phyloP scores from a whole-genome alignment of 1,140 invertebrate genomes.

The Dendrolimus kikuchii region DNA sequence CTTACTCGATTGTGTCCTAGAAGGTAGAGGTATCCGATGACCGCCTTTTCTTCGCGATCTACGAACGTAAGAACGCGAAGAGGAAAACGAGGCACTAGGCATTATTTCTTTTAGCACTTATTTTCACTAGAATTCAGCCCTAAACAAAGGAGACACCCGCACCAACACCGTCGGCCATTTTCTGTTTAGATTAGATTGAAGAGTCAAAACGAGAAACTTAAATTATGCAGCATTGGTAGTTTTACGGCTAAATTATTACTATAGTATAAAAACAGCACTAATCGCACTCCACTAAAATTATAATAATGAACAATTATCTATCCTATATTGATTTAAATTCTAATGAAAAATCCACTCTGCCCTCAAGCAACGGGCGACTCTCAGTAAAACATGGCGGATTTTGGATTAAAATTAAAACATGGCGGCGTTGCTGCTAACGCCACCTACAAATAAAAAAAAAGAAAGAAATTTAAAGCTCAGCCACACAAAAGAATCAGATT shows the following conservation, averaged over 20 bases:
- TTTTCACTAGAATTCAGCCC: conserved; percentile 68
- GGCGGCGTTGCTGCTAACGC: conserved; percentile 42
- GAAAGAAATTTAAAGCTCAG: too few relatives aligned
- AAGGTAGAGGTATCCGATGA: conserved; percentile 86
- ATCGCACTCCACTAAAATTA: conserved; percentile 51
- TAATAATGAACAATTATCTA: conserved; percentile 55
- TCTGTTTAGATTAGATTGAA: conserved; percentile 73
- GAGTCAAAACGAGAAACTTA: conserved; percentile 61
- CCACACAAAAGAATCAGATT: too few relatives aligned
- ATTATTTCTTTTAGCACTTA: conserved; percentile 77
- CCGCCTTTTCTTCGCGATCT: conserved; percentile 89
- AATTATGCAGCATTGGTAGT: conserved; percentile 51
- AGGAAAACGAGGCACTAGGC: conserved; percentile 92
- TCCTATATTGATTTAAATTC: conserved; percentile 57
- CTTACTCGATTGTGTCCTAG: conserved; percentile 79
- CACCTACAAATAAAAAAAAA: conserved; percentile 25
- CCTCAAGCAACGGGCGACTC: conserved; percentile 62
- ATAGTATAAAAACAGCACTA: conserved; percentile 48
- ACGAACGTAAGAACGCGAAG: conserved; percentile 88
- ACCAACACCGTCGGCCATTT: conserved; percentile 78
- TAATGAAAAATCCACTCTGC: conserved; percentile 50
- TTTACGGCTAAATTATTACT: conserved; percentile 28
- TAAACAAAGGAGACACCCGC: conserved; percentile 79
- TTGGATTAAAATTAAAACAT: conserved; percentile 35
- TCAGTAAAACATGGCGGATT: conserved; percentile 67